Conservation (phyloP, 2,113 vertebrate species). For the Tylochromis polylepis region DNA sequence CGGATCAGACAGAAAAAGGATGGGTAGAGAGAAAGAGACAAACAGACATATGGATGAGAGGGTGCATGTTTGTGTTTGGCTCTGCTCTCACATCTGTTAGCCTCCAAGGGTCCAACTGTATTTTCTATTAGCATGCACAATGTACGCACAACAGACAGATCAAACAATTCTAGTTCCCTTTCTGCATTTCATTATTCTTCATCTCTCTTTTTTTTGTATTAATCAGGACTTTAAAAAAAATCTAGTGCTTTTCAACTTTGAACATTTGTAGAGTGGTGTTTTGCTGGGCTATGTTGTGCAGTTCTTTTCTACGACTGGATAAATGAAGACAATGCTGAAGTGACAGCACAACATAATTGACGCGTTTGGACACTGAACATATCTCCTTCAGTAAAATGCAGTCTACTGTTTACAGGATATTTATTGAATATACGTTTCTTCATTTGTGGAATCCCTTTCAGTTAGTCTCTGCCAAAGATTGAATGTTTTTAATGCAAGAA, state of each 20-base stretch:
- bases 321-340: neutral
- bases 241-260: neutral
- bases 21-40: neutral
- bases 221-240: neutral
- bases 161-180: neutral
- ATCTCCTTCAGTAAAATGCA: neutral
- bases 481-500: neutral
- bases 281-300: neutral
- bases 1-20: neutral
- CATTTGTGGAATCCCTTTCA: neutral
- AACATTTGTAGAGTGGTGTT: neutral
- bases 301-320: neutral
- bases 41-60: neutral
- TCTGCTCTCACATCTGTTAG: neutral
- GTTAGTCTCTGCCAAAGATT: neutral
- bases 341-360: neutral
- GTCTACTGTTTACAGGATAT: neutral
- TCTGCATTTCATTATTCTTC: neutral
- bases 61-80: neutral
- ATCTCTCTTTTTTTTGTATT: neutral
- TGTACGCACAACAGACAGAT: neutral
- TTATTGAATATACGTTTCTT: neutral
- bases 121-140: neutral
- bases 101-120: constrained; percentile 8
- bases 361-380: neutral